A percentile compares a stretch with the other conserved stretches of the same genome.
Evolutionary conservation across 2,113 vertebrate genomes (phyloP).

Genomic region (Halichoeres trimaculatus): DNA sequence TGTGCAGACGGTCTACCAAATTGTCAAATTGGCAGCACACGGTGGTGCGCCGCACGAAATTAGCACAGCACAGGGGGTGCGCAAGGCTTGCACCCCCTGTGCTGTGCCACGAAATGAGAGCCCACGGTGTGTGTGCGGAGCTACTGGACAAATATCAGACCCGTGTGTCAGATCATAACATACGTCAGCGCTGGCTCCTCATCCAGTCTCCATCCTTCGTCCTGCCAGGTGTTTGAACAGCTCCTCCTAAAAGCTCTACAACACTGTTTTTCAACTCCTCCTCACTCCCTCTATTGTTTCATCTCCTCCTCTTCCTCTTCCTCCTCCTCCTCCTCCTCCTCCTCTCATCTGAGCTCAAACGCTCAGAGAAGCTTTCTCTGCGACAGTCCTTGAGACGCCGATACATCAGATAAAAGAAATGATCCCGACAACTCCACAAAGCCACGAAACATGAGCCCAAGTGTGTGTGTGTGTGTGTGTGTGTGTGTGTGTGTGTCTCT

Average conservation of each 20-base stretch:
- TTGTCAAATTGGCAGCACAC: no score
- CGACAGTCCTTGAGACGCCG: constrained; percentile 30
- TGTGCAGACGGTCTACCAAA: no score
- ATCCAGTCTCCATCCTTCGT: not conserved
- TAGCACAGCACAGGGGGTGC: no score
- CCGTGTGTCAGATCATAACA: not conserved
- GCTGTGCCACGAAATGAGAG: no score
- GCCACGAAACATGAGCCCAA: not conserved
- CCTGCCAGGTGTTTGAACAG: no score
- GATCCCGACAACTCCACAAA: not conserved
- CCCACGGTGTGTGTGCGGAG: no score
- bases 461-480: constrained; percentile 10
- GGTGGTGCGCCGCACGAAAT: no score
- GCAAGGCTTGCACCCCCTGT: no score
- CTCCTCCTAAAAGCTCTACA: not conserved
- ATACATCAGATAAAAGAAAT: constrained; percentile 34
- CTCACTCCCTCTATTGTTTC: not conserved
- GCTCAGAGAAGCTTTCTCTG: constrained; percentile 8
- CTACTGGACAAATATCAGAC: no score
- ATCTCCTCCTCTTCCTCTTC: not conserved
- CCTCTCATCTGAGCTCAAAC: not conserved
- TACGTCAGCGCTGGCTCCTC: constrained; percentile 4
- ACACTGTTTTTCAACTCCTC: not conserved
- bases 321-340: not conserved
- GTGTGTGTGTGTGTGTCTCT: constrained; percentile 1